Base-by-base conservation (phyloP, 1,140 invertebrate species). In the Trichogramma pretiosum region DNA sequence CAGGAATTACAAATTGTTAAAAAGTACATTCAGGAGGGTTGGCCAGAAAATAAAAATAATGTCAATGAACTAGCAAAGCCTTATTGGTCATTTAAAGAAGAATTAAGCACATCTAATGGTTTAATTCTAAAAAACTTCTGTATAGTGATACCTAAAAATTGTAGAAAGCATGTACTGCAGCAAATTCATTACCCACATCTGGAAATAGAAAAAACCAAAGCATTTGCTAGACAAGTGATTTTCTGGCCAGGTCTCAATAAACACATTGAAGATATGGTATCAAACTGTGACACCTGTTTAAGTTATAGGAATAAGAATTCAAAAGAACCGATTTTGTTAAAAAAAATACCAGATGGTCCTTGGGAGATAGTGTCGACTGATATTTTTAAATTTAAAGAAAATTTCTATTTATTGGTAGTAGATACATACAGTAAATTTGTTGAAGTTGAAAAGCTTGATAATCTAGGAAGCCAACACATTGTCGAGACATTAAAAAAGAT, bases 71-170 rank as follows among this genome's bases (percentile, higher is more conserved):
- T 44, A 18, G 18, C 56, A n/a, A 51, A 48, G 26, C 38, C 56
- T 28, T 63, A 61, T 56, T 49, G 24, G 13, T 54, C 46, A 5
- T 43, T 53, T 36, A 48, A 34, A 45, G 33, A 57, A 24, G 57
- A 62, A 18, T 43, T 63, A 13, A 18, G 18, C 2, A 40, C 53
- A 14, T 36, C 54, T 32, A 49, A 66, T 36, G 56, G 53, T 10
- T 22, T 68, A 32, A 48, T 70, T 37, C 61, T 58, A 40, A 58
- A 59, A 39, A 47, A 52, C 43, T 50, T 61, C 40, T 46, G 40
- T 39, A 22, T 68, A 11, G 28, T 66, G 19, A 61, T 68, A 21
- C 67, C 67, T n/a, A n/a, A n/a, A n/a, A 7, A 47, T 68, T 14
- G 41, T 63, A 21, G 30, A 39, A 21, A 45, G 57, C 41, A 65